phyloP scores from a whole-genome alignment of 2,797 vertebrate species.

The Eptatretus atami region DNA sequence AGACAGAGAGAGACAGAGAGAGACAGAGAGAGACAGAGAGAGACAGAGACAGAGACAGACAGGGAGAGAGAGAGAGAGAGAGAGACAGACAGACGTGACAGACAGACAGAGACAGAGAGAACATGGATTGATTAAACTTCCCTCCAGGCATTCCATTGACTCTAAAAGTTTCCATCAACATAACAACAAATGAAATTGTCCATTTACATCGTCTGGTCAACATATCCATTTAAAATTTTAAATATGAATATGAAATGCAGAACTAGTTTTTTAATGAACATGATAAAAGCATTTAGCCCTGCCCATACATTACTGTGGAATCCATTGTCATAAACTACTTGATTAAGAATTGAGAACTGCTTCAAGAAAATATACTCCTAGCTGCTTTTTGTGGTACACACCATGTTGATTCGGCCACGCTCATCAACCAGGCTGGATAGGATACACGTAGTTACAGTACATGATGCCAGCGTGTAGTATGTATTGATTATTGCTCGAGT shows the following conservation, averaged over 20 bases:
- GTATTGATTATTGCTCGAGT: background rate
- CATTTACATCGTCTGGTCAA: too few relatives aligned
- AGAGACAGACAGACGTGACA: background rate
- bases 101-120: background rate
- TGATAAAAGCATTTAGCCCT: too few relatives aligned
- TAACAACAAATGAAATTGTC: too few relatives aligned
- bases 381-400: slow-evolving; percentile 9
- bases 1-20: background rate
- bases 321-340: too few relatives aligned
- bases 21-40: background rate
- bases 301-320: too few relatives aligned
- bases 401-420: background rate
- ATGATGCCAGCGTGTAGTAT: background rate
- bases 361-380: background rate
- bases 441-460: background rate
- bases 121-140: background rate
- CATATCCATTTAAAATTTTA: too few relatives aligned
- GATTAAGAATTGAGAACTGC: too few relatives aligned
- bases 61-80: background rate
- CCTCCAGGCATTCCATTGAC: background rate
- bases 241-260: too few relatives aligned
- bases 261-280: too few relatives aligned
- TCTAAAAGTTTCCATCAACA: too few relatives aligned
- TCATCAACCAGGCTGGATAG: background rate
- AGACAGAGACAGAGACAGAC: background rate